phyloP scores from a whole-genome alignment of 2,797 vertebrate genomes.

The Peromyscus attwateri region DNA sequence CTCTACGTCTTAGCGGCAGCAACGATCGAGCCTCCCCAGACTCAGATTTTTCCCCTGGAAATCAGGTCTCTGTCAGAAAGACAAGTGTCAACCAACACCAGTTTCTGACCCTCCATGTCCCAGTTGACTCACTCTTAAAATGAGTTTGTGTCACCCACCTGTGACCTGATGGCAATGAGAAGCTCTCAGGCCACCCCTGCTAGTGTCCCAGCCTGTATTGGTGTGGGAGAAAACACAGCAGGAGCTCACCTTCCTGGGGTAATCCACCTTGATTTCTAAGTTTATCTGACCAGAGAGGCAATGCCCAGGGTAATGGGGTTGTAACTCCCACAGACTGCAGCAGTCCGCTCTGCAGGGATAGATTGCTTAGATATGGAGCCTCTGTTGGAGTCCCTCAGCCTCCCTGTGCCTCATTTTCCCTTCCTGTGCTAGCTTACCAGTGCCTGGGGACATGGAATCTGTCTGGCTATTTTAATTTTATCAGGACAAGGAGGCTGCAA shows the following conservation, averaged over 20 bases:
- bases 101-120: background rate
- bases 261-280: background rate
- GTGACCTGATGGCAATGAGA: background rate
- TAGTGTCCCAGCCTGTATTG: accelerated
- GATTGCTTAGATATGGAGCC: background rate
- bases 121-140: background rate
- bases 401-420: background rate
- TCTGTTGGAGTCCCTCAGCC: no score
- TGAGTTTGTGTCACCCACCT: accelerated
- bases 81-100: accelerated
- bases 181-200: no score
- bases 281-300: background rate
- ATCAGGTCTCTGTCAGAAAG: accelerated
- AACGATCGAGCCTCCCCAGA: accelerated
- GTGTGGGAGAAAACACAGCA: background rate
- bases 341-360: accelerated
- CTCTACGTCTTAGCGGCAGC: background rate
- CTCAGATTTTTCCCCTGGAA: background rate
- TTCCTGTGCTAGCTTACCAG: accelerated
- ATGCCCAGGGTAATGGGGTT: background rate
- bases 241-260: background rate
- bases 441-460: accelerated
- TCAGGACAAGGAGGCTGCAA: background rate
- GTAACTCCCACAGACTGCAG: no score
- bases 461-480: accelerated